A percentile compares a stretch with the other conserved stretches of the same genome.
Conservation (phyloP, 1,140 invertebrate genomes). For the Drosophila rhopaloa region DNA sequence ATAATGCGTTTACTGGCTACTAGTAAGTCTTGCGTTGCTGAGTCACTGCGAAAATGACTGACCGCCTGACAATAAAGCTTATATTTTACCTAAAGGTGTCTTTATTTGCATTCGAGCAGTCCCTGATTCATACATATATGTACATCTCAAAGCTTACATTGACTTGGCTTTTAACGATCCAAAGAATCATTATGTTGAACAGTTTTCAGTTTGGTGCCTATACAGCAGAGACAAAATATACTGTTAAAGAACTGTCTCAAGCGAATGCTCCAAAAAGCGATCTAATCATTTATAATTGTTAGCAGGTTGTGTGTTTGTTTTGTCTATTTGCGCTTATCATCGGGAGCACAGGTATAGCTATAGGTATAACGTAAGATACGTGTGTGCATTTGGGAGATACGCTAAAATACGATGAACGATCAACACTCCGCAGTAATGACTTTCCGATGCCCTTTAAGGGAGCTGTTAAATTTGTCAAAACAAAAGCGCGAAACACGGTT, state of each 20-base stretch:
- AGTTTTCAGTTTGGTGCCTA: conserved; percentile 1
- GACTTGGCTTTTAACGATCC: not conserved
- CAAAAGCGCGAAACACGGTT: too few species aligned
- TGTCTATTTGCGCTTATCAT: conserved; percentile 81
- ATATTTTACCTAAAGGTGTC: not conserved
- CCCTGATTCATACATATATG: conserved; percentile 1
- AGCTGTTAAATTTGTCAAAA: not conserved
- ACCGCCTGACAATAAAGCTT: not conserved
- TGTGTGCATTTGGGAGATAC: conserved; percentile 47
- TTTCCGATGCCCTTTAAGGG: conserved; percentile 1
- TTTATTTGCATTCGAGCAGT: conserved; percentile 19
- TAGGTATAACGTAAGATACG: conserved; percentile 41
- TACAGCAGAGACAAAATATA: conserved; percentile 56
- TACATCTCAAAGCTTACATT: not conserved
- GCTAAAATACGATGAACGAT: conserved; percentile 14
- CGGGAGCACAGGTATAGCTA: conserved; percentile 50
- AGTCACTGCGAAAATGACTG: conserved; percentile 54
- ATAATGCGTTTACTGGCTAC: conserved; percentile 45
- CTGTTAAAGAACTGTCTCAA: conserved; percentile 73
- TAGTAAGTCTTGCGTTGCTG: conserved; percentile 38
- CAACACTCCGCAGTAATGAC: not conserved
- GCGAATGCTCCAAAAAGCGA: conserved; percentile 81
- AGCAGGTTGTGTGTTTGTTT: conserved; percentile 77
- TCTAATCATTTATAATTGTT: conserved; percentile 83
- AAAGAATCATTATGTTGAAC: conserved; percentile 4